Base-by-base conservation (phyloP, 1,140 invertebrate species). In the Bombus turneri region DNA sequence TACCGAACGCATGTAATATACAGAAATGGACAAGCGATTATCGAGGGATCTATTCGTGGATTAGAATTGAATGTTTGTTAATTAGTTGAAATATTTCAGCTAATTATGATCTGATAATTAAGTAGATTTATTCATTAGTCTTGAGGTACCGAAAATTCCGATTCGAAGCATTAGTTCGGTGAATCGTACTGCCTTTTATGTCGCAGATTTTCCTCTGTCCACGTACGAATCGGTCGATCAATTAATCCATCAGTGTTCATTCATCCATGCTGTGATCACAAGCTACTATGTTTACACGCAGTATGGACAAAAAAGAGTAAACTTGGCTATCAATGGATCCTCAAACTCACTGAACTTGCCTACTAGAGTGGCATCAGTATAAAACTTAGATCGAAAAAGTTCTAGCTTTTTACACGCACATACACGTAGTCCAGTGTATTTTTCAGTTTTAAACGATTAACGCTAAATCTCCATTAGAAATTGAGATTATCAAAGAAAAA, bases 251-350 rank as follows among this genome's bases (percentile, higher is more conserved):
- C 39, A 25, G 13, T n/a, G 57, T n/a, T 74, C 37, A 47, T 66
- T 64, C 72, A 12, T 53, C 71, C 81, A 25, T 34, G 28, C 9
- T 28, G 28, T 34, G 72, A 82, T 75, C 81, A 82, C 80, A 82
- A 57, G n/a, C n/a, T 22, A 34, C n/a, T 28, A 64, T 13, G 15
- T 34, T 34, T 34, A 13, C 62, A 66, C 64, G 13, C 8, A 18
- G 22, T 47, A 28, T 28, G 31, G 47, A 37, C 28, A 43, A 64
- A 66, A 66, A 57, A 53, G n/a, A 18, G 37, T 18, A 28, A 39
- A 75, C 59, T 66, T 34, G 13, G 28, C 1, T 12, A n/a, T 59
- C 34, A 25, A 39, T 59, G 57, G 8, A 41, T 39, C 25, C 25
- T 34, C n/a, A 22, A 15, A 9, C 34, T n/a, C 34, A 37, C 22